Conservation (phyloP, 1,140 invertebrate genomes). For the Coenobita brevimanus region DNA sequence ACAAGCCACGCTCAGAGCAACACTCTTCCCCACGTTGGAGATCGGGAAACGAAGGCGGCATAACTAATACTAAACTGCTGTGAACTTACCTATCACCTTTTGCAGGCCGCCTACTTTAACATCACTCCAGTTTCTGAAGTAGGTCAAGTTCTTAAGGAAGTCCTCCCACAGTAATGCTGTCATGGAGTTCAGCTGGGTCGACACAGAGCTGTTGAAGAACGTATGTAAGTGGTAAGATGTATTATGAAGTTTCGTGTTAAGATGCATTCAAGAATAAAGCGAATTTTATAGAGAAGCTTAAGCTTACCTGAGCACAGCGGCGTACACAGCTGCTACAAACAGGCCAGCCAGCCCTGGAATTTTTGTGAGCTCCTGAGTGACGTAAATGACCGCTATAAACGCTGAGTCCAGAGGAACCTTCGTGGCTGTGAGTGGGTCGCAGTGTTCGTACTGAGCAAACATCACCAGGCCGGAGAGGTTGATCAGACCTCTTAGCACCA, state of each 20-base stretch:
- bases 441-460: constrained; percentile 72
- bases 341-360: constrained; percentile 64
- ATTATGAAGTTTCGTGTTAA: no score
- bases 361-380: constrained; percentile 52
- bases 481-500: constrained; percentile 60
- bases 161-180: constrained; percentile 67
- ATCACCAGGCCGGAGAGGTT: constrained; percentile 71
- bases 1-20: no score
- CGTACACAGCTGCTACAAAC: constrained; percentile 79
- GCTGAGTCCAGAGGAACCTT: background rate
- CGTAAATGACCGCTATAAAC: constrained; percentile 48
- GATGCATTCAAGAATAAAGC: no score
- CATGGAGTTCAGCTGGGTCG: constrained; percentile 87
- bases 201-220: constrained; percentile 79
- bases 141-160: constrained; percentile 54
- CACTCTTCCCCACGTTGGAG: no score
- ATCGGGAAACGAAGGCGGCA: no score
- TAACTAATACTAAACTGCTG: no score
- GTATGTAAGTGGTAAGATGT: no score
- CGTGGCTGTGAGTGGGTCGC: constrained; percentile 71
- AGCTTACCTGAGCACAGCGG: constrained; percentile 83
- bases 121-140: constrained; percentile 55
- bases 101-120: constrained; percentile 53
- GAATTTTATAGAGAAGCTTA: no score
- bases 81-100: constrained; percentile 56